Evolutionary conservation across 2,797 vertebrate species (phyloP).

Genomic region (Oreochromis mossambicus): DNA sequence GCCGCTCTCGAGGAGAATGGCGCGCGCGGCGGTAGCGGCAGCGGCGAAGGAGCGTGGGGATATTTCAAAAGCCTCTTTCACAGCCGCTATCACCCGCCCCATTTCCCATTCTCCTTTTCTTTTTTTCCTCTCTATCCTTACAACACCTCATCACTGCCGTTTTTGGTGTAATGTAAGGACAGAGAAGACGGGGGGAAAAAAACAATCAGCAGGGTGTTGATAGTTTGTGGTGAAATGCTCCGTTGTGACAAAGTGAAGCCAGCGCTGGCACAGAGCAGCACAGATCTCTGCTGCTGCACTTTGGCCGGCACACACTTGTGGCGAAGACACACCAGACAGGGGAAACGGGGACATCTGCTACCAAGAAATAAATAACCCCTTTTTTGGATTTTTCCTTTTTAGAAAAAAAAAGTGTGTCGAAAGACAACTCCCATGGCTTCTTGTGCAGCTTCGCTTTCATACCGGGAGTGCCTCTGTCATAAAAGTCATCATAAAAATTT

Average conservation of each 20-base stretch:
- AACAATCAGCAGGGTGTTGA: slow-evolving; percentile 35
- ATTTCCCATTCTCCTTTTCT: background rate
- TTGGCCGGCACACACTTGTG: background rate
- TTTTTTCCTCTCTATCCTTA: background rate
- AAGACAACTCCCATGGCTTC: background rate
- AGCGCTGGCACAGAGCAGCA: background rate
- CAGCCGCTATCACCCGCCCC: slow-evolving; percentile 7
- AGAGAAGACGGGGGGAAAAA: background rate
- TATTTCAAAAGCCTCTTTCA: slow-evolving; percentile 52
- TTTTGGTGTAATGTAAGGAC: slow-evolving; percentile 3
- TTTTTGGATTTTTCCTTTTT: background rate
- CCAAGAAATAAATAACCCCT: background rate
- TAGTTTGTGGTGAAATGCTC: slow-evolving; percentile 29
- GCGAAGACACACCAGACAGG: slow-evolving; percentile 7
- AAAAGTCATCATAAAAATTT: slow-evolving; percentile 3
- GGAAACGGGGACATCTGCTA: slow-evolving; percentile 9
- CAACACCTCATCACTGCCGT: background rate
- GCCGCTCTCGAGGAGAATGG: slow-evolving; percentile 42
- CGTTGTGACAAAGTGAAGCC: slow-evolving; percentile 12
- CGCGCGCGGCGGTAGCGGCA: background rate
- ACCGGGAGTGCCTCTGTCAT: background rate
- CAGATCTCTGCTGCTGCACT: background rate
- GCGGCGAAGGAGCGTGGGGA: background rate
- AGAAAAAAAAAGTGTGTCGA: background rate
- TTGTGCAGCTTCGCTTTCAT: background rate